Percentiles rank a stretch among this genome's conserved stretches.
These are phyloP conservation scores for Strix aluco DNA, from an alignment of 2,113 vertebrate species.

Conservation along the genomic window DNA sequence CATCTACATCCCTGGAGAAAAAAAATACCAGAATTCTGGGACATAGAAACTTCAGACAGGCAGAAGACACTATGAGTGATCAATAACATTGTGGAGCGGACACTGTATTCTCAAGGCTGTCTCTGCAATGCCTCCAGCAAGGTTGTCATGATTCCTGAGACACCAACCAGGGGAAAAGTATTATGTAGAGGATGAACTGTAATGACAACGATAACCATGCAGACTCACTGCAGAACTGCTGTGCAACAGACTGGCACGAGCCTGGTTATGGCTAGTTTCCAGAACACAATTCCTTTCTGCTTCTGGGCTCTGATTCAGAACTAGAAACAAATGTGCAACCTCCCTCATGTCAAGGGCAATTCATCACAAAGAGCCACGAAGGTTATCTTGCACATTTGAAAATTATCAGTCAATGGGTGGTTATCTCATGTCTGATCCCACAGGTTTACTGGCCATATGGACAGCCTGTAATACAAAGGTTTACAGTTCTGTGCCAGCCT, in stretches of 20 bases:
- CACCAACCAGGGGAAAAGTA: background rate
- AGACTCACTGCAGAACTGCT: background rate
- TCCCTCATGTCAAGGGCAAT: background rate
- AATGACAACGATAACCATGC: background rate
- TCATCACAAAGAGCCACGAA: background rate
- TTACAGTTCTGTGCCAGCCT: background rate
- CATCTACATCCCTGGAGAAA: background rate
- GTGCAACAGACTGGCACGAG: background rate
- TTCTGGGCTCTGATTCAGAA: slow-evolving; percentile 35
- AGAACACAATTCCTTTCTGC: background rate
- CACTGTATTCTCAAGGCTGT: background rate
- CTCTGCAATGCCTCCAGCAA: background rate
- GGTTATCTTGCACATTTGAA: background rate
- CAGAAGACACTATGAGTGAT: background rate
- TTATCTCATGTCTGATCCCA: background rate
- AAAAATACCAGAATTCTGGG: background rate
- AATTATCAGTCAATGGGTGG: background rate
- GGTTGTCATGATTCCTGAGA: background rate
- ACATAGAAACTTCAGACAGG: background rate
- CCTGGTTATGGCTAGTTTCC: background rate
- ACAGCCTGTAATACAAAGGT: background rate
- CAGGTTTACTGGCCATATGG: background rate
- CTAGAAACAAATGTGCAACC: slow-evolving; percentile 14
- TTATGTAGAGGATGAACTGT: background rate
- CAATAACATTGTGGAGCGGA: background rate